phyloP scores from a whole-genome alignment of 2,797 vertebrate genomes.

The Lemur catta region DNA sequence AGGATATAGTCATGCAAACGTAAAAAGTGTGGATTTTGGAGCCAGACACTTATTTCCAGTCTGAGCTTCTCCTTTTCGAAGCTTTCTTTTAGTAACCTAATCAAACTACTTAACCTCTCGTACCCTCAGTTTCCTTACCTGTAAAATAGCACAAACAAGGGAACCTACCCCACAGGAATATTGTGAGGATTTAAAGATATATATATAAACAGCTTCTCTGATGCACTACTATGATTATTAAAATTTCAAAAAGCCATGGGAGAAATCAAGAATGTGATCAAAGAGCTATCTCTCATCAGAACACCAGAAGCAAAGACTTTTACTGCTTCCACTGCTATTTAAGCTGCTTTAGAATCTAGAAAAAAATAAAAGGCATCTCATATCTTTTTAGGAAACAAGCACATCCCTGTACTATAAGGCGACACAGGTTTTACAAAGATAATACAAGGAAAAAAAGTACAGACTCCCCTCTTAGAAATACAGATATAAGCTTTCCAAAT shows the following conservation, averaged over 20 bases:
- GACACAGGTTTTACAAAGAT: neutral
- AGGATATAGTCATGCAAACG: neutral
- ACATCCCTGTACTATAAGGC: neutral
- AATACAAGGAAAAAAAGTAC: neutral
- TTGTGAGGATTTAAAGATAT: neutral
- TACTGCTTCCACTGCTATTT: neutral
- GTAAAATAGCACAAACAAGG: neutral
- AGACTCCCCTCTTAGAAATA: neutral
- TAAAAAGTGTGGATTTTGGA: neutral
- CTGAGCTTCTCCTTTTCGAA: neutral
- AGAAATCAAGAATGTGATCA: neutral
- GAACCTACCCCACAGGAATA: neutral
- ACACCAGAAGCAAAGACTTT: neutral
- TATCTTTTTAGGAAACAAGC: neutral
- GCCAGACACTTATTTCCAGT: neutral
- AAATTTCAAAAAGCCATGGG: neutral
- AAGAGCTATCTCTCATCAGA: neutral
- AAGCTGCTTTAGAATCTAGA: neutral
- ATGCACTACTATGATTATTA: neutral
- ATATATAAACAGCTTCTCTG: neutral
- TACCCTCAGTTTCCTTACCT: neutral
- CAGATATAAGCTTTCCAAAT: conserved; percentile 4
- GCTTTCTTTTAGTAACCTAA: neutral
- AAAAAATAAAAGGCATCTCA: neutral
- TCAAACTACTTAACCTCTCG: neutral